phyloP scores from a whole-genome alignment of 1,140 invertebrate species.

The Whitmania pigra region DNA sequence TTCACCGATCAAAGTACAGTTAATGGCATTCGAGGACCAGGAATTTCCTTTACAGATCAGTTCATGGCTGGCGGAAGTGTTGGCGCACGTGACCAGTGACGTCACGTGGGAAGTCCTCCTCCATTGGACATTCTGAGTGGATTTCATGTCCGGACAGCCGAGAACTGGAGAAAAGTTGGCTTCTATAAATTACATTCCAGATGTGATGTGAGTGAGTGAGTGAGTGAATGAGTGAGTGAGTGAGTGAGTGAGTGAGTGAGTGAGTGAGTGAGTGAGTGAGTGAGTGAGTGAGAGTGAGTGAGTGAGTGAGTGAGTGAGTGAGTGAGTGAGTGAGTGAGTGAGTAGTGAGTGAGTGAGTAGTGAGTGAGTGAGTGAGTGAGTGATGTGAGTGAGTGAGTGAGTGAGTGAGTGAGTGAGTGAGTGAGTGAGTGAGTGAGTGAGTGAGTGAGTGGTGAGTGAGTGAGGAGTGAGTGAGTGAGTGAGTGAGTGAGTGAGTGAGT shows the following conservation, averaged over 20 bases:
- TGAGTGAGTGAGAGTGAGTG: conserved; percentile 25
- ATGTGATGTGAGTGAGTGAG: conserved; percentile 21
- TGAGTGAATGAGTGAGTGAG: conserved; percentile 25
- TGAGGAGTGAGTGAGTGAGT: conserved; percentile 21
- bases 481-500: conserved; percentile 25
- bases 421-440: conserved; percentile 25
- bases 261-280: conserved; percentile 25
- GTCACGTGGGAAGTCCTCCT: too few species aligned
- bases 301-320: too few species aligned
- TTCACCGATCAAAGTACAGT: too few species aligned
- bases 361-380: conserved; percentile 26
- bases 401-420: conserved; percentile 26
- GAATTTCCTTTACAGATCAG: too few species aligned
- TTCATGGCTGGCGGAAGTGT: too few species aligned
- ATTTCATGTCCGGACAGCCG: too few species aligned
- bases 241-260: conserved; percentile 26
- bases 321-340: background rate
- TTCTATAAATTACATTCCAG: too few species aligned
- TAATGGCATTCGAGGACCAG: too few species aligned
- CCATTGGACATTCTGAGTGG: too few species aligned
- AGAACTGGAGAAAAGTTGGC: too few species aligned
- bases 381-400: conserved; percentile 24
- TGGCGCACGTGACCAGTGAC: too few species aligned
- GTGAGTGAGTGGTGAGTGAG: conserved; percentile 21
- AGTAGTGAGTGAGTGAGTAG: conserved; percentile 19